Base-by-base conservation (phyloP, 1,140 invertebrate genomes). In the Zaprionus taronus region DNA sequence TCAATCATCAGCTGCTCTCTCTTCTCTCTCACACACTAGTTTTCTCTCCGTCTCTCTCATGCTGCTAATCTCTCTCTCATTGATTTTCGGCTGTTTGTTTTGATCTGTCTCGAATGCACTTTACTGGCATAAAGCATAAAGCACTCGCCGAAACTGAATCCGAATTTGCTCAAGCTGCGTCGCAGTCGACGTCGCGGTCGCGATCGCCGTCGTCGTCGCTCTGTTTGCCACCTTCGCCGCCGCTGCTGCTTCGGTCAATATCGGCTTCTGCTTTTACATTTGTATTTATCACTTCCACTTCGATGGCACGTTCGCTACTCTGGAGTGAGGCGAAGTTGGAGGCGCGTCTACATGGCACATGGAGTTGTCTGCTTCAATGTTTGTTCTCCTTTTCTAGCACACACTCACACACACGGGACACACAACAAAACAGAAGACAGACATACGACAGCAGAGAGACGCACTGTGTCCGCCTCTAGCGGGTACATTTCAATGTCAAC, bases 401-500 rank as follows among this genome's bases (percentile, higher is more conserved):
- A 38, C 56, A 38, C n/a, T 14, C 76, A 77, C 67, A 79, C 67
- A 36, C 44, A 71, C 47, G 31, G 31, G 31, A 70, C 31, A 55
- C 49, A 62, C 49, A 51, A 24, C 28, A 51, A 6, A 28, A 63
- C 15, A 69, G 15, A 63, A 17, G 47, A 47, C 41, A 47, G 41
- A 17, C 49, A 70, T 51, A 57, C 68, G 69, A 62, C 66, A 66
- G 31, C 57, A 70, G 22, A 65, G 55, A 66, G 63, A 51, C 67
- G 68, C 62, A 80, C 65, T 80, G 81, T 80, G 62, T 74, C 72
- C 77, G 80, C 77, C 76, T 80, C 69, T 85, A 90, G 86, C 85
- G 86, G 86, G 81, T 91, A 89, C 84, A 89, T 90, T 90, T 90
- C 85, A 90, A 90, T 90, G 85, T 90, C 85, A 90, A 90, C 85